Conservation (phyloP, 2,113 vertebrate species). For the Noctilio leporinus region DNA sequence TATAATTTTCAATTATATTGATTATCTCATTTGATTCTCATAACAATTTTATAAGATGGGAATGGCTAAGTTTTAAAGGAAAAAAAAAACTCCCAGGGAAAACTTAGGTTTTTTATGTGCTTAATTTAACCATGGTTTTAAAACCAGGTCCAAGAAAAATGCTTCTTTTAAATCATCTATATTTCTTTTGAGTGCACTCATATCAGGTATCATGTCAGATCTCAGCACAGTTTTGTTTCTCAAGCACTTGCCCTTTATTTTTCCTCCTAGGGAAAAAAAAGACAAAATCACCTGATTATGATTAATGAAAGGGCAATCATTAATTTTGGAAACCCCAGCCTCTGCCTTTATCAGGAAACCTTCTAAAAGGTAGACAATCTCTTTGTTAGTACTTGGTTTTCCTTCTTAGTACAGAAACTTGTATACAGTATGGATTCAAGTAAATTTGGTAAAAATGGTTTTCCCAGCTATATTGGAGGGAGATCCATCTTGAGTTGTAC, state of each 20-base stretch:
- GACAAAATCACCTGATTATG: neutral
- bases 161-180: neutral
- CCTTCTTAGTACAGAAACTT: neutral
- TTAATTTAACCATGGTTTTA: conserved; percentile 6
- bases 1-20: conserved; percentile 35
- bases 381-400: neutral
- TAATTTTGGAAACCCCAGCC: neutral
- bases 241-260: neutral
- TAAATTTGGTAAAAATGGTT: neutral
- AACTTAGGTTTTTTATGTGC: neutral
- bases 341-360: neutral
- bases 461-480: neutral
- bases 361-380: neutral
- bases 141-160: conserved; percentile 15
- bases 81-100: neutral
- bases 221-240: neutral
- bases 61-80: neutral
- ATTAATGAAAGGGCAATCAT: neutral
- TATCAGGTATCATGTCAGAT: neutral
- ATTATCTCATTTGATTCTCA: conserved; percentile 25
- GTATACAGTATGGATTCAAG: neutral
- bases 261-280: neutral
- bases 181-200: neutral
- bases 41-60: conserved; percentile 13
- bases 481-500: neutral